A percentile compares a stretch with the other conserved stretches of the same genome.
These are phyloP conservation scores for Medauroidea extradentata DNA, from an alignment of 1,140 invertebrate genomes.

Conservation along the genomic window DNA sequence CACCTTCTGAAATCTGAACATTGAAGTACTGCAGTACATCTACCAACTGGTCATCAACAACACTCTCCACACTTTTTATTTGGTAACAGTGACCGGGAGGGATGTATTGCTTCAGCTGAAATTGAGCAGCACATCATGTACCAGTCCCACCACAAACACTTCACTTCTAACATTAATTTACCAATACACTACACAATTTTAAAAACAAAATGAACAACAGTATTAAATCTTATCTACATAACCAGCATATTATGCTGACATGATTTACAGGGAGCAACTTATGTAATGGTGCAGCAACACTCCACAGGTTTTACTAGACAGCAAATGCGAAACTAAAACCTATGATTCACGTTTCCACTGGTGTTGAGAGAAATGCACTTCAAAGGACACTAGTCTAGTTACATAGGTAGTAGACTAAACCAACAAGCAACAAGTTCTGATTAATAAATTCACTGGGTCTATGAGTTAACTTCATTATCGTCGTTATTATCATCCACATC, in stretches of 20 bases:
- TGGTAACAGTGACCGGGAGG: conserved; percentile 48
- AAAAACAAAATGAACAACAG: neutral
- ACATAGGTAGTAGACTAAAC: too few species aligned
- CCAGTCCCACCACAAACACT: neutral
- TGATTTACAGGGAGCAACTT: neutral
- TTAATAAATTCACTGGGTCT: too few species aligned
- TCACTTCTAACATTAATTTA: neutral
- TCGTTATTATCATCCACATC: too few species aligned
- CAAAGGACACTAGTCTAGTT: too few species aligned
- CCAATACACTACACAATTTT: neutral
- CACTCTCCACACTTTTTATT: conserved; percentile 38
- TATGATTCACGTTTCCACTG: too few species aligned
- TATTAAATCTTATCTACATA: conserved; percentile 5
- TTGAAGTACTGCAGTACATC: conserved; percentile 60
- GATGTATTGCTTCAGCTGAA: conserved; percentile 47
- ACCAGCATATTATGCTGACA: neutral
- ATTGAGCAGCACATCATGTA: conserved; percentile 20
- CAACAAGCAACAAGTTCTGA: too few species aligned
- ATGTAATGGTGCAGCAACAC: neutral
- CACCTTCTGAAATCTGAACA: conserved; percentile 50
- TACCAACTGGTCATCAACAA: conserved; percentile 51
- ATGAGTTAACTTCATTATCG: too few species aligned
- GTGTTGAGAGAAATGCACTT: too few species aligned
- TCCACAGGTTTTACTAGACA: too few species aligned
- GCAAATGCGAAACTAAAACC: too few species aligned